These are phyloP conservation scores for Galagoides demidoff DNA, from an alignment of 2,797 vertebrate genomes.

Conservation along the genomic window DNA sequence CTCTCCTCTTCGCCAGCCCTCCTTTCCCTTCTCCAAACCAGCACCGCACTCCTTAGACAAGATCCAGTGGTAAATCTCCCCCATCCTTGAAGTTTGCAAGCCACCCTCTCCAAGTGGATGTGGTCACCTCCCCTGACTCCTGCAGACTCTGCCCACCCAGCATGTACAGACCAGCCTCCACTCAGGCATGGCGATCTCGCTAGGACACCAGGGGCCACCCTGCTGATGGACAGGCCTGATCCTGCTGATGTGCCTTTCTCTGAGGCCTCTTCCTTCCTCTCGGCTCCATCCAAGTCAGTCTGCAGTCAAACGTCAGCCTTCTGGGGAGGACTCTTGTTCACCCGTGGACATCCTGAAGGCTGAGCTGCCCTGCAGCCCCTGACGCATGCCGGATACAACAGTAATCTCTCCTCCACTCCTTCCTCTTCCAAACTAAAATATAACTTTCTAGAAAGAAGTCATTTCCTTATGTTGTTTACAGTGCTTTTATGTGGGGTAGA, in stretches of 20 bases:
- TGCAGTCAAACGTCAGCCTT: background rate
- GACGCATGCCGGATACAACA: fast-evolving
- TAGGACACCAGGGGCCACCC: background rate
- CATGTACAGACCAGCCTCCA: background rate
- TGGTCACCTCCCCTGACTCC: background rate
- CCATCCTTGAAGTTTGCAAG: fast-evolving
- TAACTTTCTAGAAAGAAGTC: background rate
- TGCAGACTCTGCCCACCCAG: background rate
- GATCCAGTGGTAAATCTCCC: background rate
- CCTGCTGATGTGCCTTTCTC: background rate
- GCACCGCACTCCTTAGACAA: background rate
- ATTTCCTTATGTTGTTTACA: background rate
- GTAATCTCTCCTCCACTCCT: background rate
- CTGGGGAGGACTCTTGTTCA: background rate
- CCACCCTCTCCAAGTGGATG: background rate
- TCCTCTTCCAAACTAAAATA: background rate
- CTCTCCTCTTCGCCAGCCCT: background rate
- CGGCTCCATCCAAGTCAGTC: background rate
- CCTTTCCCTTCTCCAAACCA: background rate
- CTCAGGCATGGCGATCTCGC: background rate
- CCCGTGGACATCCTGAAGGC: background rate
- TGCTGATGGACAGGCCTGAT: fast-evolving
- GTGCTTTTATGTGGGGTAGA: background rate
- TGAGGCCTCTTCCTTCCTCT: background rate
- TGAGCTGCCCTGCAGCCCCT: too few relatives aligned